phyloP scores from a whole-genome alignment of 2,888 invertebrate genomes.

The Tenthredo distinguenda region DNA sequence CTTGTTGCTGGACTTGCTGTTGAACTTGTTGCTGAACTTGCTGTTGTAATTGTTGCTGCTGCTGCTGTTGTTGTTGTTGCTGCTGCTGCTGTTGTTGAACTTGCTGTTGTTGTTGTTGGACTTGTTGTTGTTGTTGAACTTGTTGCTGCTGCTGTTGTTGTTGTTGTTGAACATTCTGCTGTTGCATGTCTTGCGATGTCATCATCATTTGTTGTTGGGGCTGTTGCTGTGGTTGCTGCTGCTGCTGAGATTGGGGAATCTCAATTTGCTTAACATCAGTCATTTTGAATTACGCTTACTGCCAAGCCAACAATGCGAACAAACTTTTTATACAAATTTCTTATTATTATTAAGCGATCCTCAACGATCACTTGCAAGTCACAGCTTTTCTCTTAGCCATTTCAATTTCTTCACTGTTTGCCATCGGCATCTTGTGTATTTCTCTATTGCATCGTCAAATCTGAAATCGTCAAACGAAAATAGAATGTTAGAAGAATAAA shows the following conservation, averaged over 20 bases:
- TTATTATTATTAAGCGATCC: constrained; percentile 11
- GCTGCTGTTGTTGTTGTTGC: constrained; percentile 61
- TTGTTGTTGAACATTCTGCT: constrained; percentile 61
- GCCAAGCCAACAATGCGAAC: constrained; percentile 58
- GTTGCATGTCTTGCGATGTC: constrained; percentile 65
- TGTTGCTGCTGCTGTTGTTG: constrained; percentile 65
- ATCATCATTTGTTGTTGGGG: constrained; percentile 67
- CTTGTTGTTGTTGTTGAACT: constrained; percentile 67
- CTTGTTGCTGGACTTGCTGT: constrained; percentile 74
- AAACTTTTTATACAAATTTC: constrained; percentile 41
- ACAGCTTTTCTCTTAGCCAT: constrained; percentile 58
- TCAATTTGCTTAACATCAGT: constrained; percentile 72
- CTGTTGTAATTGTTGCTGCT: constrained; percentile 67
- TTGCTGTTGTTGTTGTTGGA: constrained; percentile 76
- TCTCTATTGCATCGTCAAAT: background rate
- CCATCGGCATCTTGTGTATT: constrained; percentile 2
- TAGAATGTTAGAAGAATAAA: background rate
- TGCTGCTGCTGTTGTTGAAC: constrained; percentile 69
- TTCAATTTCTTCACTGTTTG: constrained; percentile 26
- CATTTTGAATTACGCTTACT: constrained; percentile 64
- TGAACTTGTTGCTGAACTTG: constrained; percentile 75
- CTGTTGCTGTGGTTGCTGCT: constrained; percentile 75
- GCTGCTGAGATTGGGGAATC: constrained; percentile 76
- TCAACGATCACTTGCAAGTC: constrained; percentile 49
- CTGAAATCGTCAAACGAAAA: constrained; percentile 26